Evolutionary conservation across 2,113 vertebrate genomes (phyloP), one percentile per base, ranked within the genome.

Genomic region (Eonycteris spelaea): DNA sequence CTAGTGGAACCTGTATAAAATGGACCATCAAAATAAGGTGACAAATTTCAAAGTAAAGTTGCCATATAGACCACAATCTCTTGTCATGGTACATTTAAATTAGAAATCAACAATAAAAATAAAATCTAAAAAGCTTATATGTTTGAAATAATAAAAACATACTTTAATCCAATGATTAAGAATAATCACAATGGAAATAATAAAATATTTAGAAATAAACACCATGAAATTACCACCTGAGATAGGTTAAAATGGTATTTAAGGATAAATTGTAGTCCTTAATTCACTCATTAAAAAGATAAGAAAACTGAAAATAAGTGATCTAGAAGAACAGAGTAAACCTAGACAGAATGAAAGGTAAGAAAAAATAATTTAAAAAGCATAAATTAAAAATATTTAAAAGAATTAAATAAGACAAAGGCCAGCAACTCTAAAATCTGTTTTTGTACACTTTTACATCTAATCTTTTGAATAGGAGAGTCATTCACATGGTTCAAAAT

Each of bases 181-280:
- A 75, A 55, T 40, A 80, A 79, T 70, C 21, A 75, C 6, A 83
- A 15, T 12, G 2, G 26, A 79, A 95, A 96, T 95, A 70, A 91
- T 74, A 70, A 83, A 93, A 87, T 79, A 79, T 84, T 89, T 55
- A 79, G 84, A 94, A 95, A 82, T 68, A 35, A 87, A 53, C 4
- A 53, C 38, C 53, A 18, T 43, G 18, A 96, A 90, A 95, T 85
- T 91, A 84, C 8, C 9, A 80, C 59, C 70, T 96, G 53, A 88
- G 35, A 75, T 68, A 88, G 21, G n/a, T 40, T 94, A 38, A 85
- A 51, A 26, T 70, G 11, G 4, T 48, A 65, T 80, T 93, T 75
- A 80, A 91, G 94, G 57, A 71, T 74, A 80, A 77, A 73, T 5
- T 77, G 14, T 61, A 77, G n/a, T 35, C 9, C 79, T 59, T 71